Base-by-base conservation (phyloP, 1,140 invertebrate genomes). In the Drosophila kohkoa region DNA sequence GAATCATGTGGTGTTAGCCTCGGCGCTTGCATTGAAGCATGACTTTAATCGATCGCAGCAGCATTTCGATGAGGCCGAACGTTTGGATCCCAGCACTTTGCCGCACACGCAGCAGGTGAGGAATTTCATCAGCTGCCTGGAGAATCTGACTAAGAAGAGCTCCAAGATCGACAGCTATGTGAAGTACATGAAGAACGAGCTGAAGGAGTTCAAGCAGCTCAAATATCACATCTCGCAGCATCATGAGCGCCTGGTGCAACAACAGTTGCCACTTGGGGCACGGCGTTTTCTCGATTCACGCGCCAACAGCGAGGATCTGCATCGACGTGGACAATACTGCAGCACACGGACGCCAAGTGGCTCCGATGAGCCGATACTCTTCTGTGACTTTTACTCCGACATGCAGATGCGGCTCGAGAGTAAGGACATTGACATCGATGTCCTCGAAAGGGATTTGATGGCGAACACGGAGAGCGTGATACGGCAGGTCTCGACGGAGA, bases 1-100 rank as follows among this genome's bases (percentile, higher is more conserved):
- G 20, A 95, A 95, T 75, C 96, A 98, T 93, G 95, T 97, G 80
- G 96, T 96, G 3, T 92, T 98, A 4, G 97, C 95, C 11, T 96
- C 96, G 85, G 95, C 96, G 52, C 95, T 96, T 92, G 95, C 95
- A 54, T 93, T 95, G 75, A 91, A 95, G 15, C 94, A 94, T 2
- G 94, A 95, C 48, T 95, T 94, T 60, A 95, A 95, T 90, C 93
- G 94, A 25, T 94, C 94, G 0, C 81, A 94, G 45, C 90, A 92
- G 25, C 94, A 95, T 91, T 96, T 96, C 92, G 95, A 96, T 72
- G 96, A 96, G 92, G 95, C 95, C 45, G 92, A 96, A 62, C 95
- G 94, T 76, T 90, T 97, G 51, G 93, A 95, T 75, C 94, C 95
- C 6, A 93, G 94, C 45, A 89, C 88, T 0, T 45, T 81, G 57